A percentile compares a stretch with the other conserved stretches of the same genome.
Evolutionary conservation across 2,888 invertebrate genomes (phyloP).

Genomic region (Drosophila sordidula): DNA sequence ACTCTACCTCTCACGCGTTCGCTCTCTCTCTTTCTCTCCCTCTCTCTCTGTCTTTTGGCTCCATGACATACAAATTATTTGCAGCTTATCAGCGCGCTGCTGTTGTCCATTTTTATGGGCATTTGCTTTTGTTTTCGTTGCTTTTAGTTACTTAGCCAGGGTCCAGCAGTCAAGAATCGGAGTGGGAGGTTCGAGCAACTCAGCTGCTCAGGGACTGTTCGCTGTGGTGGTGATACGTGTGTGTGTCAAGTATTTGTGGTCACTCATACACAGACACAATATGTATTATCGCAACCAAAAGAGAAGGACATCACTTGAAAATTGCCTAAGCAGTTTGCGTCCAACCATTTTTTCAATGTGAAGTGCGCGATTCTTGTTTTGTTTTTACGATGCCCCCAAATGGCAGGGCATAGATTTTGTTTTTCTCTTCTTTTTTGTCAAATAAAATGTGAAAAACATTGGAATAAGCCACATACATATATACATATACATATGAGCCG

Average conservation of each 20-base stretch:
- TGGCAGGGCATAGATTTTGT: slow-evolving; percentile 42
- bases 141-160: slow-evolving; percentile 69
- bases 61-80: slow-evolving; percentile 75
- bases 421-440: slow-evolving; percentile 30
- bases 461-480: slow-evolving; percentile 26
- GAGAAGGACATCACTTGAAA: slow-evolving; percentile 79
- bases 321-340: slow-evolving; percentile 78
- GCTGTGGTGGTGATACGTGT: slow-evolving; percentile 48
- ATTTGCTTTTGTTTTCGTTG: slow-evolving; percentile 74
- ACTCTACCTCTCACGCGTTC: too few relatives aligned
- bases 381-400: slow-evolving; percentile 63
- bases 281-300: slow-evolving; percentile 64
- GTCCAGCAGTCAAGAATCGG: slow-evolving; percentile 11
- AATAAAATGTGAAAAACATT: slow-evolving; percentile 55
- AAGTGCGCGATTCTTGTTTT: slow-evolving; percentile 54
- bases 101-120: slow-evolving; percentile 80
- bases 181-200: slow-evolving; percentile 23
- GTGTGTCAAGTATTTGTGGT: slow-evolving; percentile 31
- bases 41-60: slow-evolving; percentile 1
- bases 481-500: slow-evolving; percentile 22
- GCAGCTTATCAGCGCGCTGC: slow-evolving; percentile 80
- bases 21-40: background rate
- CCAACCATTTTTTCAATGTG: slow-evolving; percentile 35
- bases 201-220: slow-evolving; percentile 23
- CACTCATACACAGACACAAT: slow-evolving; percentile 54